phyloP scores from a whole-genome alignment of 2,113 vertebrate species.

The Melospiza melodia region DNA sequence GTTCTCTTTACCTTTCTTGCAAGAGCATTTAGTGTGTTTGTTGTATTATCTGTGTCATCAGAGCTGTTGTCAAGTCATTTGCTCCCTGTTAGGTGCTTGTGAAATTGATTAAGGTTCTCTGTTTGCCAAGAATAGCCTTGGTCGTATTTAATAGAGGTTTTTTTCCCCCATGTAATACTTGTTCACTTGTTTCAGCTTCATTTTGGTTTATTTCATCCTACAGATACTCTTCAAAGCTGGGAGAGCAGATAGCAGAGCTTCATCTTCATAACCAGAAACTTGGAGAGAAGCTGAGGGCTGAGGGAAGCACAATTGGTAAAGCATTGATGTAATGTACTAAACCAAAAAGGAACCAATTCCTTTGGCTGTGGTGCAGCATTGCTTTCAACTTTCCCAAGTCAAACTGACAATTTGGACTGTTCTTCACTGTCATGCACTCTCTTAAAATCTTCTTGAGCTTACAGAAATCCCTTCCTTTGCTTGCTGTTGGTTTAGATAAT shows the following conservation, averaged over 20 bases:
- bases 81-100: neutral
- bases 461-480: neutral
- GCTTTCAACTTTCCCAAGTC: neutral
- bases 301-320: conserved; percentile 86
- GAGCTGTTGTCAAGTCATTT: neutral
- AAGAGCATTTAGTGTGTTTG: neutral
- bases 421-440: neutral
- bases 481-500: neutral
- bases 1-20: neutral
- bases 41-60: neutral
- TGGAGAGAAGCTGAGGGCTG: conserved; percentile 75
- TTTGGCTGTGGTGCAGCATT: neutral
- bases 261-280: conserved; percentile 88
- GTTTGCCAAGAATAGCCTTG: neutral
- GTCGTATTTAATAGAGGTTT: neutral
- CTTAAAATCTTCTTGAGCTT: neutral
- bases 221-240: conserved; percentile 83
- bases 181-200: neutral
- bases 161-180: accelerated
- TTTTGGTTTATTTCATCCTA: neutral
- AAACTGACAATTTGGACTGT: neutral
- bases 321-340: neutral
- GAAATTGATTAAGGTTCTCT: neutral
- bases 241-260: conserved; percentile 88
- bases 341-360: neutral